Conservation (phyloP, 2,113 vertebrate species). For the Pangasianodon gigas region DNA sequence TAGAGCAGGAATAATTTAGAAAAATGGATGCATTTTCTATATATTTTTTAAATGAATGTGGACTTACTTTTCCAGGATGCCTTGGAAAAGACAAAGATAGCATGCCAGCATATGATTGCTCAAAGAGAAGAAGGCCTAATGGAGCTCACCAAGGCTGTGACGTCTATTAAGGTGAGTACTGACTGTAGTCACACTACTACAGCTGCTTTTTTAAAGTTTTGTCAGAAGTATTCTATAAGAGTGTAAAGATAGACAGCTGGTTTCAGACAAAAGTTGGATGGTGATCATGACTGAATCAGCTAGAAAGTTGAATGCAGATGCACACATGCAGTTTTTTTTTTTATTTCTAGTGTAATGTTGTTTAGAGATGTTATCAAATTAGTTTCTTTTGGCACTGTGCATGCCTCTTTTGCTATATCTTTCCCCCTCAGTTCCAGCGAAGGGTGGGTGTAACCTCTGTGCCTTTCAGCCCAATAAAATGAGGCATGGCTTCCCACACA, state of each 20-base stretch:
- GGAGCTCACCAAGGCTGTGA: constrained; percentile 16
- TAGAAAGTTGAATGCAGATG: not conserved
- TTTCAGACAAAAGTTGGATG: not conserved
- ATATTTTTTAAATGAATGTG: not conserved
- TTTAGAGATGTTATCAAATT: not conserved
- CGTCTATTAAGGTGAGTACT: not conserved
- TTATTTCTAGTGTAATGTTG: not conserved
- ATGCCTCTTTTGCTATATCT: not conserved
- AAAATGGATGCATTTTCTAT: not conserved
- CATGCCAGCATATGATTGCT: constrained; percentile 3
- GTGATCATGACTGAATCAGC: not conserved
- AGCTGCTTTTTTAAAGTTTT: not conserved
- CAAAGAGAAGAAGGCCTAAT: not conserved
- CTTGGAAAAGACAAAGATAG: not conserved
- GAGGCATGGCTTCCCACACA: not conserved
- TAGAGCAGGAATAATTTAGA: not conserved
- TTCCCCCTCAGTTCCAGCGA: not conserved
- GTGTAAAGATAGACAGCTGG: not conserved
- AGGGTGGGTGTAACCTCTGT: not conserved
- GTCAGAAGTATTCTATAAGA: not conserved
- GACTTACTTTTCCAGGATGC: not conserved
- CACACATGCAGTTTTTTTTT: not conserved
- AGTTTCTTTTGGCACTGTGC: not conserved
- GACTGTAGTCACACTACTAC: not conserved
- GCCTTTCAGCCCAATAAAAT: not conserved